Evolutionary conservation across 2,797 vertebrate genomes (phyloP), one percentile per base, ranked within the genome.

Genomic region (Miichthys miiuy): DNA sequence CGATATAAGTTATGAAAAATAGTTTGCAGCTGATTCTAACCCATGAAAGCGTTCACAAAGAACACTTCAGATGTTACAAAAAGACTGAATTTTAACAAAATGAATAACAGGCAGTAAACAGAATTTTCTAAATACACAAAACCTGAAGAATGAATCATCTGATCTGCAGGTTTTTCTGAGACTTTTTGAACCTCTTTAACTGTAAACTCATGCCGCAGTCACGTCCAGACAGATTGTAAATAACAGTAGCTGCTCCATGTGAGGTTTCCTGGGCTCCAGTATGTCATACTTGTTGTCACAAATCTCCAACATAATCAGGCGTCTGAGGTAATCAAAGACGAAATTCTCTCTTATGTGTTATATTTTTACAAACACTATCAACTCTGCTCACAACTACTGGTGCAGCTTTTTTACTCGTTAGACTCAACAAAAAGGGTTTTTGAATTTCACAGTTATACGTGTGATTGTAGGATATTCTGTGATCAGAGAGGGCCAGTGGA

Each of bases 391-490:
- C 16, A 11, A 55, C 50, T 42, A 34, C 13, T 10, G 54, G 4
- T 63, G 52, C 25, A 61, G 27, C 34, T 68, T 63, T 61, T 70
- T 44, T 58, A 25, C 51, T 25, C 30, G 18, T 20, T 4, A n/a
- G 69, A 21, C 63, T 44, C 41, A 42, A 34, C 20, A 56, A 1
- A 57, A 46, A 30, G 2, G n/a, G 2, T 18, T 27, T 38, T 2
- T 17, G 34, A 9, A 38, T 38, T 38, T 38, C 34, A 27, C 16
- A 27, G 38, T 21, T 38, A 2, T 30, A 54, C 20, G 3, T 13
- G 30, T 16, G 58, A 13, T 3, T 10, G 48, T 34, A n/a, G 38
- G 42, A 11, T 48, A 2, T 0, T 27, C 41, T 12, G 55, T 14
- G 72, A 42, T 5, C 58, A 11, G 5, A 60, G 18, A 25, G 38